These are phyloP conservation scores for Antitype chi DNA, from an alignment of 2,888 invertebrate genomes.

Conservation along the genomic window DNA sequence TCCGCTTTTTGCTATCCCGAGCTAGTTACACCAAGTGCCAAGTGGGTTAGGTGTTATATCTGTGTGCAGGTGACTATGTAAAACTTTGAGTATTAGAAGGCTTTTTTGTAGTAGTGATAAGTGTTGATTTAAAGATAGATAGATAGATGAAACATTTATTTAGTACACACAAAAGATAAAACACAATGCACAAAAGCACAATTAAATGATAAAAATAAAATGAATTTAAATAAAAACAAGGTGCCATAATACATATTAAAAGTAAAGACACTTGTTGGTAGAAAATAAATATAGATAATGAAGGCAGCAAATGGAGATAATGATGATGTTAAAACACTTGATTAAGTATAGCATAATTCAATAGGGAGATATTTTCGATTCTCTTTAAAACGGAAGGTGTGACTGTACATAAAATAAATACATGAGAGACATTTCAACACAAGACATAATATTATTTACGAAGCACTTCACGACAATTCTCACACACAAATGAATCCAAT, in stretches of 20 bases:
- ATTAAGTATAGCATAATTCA: not conserved
- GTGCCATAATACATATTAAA: too few relatives aligned
- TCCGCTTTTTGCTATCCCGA: slow-evolving; percentile 64
- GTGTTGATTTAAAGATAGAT: not conserved
- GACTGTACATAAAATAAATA: not conserved
- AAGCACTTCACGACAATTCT: slow-evolving; percentile 49
- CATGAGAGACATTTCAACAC: not conserved
- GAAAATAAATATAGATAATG: too few relatives aligned
- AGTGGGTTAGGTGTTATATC: slow-evolving; percentile 51
- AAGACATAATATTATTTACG: slow-evolving; percentile 31
- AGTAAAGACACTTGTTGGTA: not conserved
- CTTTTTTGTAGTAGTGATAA: not conserved
- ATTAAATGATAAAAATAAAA: too few relatives aligned
- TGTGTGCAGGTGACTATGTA: slow-evolving; percentile 7
- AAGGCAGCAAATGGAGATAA: not conserved
- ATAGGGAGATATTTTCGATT: not conserved
- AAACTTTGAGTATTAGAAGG: not conserved
- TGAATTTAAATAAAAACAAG: too few relatives aligned
- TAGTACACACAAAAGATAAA: too few relatives aligned
- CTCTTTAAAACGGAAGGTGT: not conserved
- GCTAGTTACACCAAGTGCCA: slow-evolving; percentile 56
- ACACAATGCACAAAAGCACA: too few relatives aligned
- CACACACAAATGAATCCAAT: slow-evolving; percentile 53
- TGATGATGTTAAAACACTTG: not conserved
- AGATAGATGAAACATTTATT: too few relatives aligned